Percentiles rank a stretch among this genome's conserved stretches.
phyloP scores from a whole-genome alignment of 2,888 invertebrate genomes.

The Dastarcus helophoroides region DNA sequence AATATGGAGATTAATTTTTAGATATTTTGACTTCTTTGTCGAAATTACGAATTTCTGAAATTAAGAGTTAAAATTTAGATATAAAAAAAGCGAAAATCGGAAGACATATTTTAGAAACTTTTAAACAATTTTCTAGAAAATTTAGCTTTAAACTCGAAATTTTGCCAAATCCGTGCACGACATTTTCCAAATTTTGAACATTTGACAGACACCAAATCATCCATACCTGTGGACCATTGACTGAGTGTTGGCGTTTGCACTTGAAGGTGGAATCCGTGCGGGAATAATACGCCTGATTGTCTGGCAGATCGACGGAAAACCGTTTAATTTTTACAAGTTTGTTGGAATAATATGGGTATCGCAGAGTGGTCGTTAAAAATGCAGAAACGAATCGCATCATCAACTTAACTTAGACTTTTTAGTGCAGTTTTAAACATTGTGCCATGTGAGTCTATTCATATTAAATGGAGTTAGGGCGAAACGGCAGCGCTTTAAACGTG shows the following conservation, averaged over 20 bases:
- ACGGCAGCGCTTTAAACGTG: constrained; percentile 33
- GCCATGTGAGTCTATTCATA: constrained; percentile 35
- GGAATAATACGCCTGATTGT: background rate
- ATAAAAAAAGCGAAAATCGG: too few relatives aligned
- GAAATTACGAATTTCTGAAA: too few relatives aligned
- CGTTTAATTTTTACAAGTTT: background rate
- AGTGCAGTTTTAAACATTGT: constrained; percentile 26
- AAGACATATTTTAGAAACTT: too few relatives aligned
- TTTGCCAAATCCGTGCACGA: too few relatives aligned
- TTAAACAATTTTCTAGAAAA: too few relatives aligned
- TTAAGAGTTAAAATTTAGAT: too few relatives aligned
- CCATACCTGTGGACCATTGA: too few relatives aligned
- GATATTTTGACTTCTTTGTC: too few relatives aligned
- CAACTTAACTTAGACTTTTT: constrained; percentile 18
- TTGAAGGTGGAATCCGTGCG: background rate
- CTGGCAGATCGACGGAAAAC: constrained; percentile 3
- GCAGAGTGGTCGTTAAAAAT: constrained; percentile 10
- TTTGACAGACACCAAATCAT: too few relatives aligned
- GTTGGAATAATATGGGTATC: constrained; percentile 4
- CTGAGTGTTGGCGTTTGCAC: background rate
- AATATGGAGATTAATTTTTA: too few relatives aligned
- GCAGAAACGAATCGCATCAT: constrained; percentile 16
- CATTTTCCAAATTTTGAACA: too few relatives aligned
- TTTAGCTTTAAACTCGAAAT: too few relatives aligned
- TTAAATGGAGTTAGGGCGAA: constrained; percentile 34